A percentile compares a stretch with the other conserved stretches of the same genome.
Conservation (phyloP, 2,797 vertebrate species). For the Periparus ater region DNA sequence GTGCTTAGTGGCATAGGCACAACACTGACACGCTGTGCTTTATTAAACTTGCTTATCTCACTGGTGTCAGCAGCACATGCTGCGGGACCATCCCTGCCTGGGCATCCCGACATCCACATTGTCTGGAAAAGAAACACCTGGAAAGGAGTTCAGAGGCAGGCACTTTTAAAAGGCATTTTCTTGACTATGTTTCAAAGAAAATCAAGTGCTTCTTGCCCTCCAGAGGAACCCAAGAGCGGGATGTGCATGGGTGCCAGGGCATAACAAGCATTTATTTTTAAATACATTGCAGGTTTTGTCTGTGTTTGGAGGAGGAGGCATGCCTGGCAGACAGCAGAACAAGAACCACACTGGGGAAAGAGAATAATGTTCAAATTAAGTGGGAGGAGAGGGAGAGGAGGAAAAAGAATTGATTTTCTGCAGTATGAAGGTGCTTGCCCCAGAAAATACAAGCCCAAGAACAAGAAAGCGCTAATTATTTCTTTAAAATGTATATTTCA, state of each 20-base stretch:
- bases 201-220: background rate
- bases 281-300: background rate
- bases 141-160: background rate
- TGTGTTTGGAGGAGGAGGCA: background rate
- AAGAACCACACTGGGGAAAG: background rate
- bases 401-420: background rate
- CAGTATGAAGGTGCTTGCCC: background rate
- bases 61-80: background rate
- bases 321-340: background rate
- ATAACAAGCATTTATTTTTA: background rate
- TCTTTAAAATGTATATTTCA: background rate
- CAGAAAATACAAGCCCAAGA: background rate
- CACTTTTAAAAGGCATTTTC: background rate
- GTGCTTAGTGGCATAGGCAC: background rate
- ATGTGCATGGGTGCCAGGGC: background rate
- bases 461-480: background rate
- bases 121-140: background rate
- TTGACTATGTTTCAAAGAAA: background rate
- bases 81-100: background rate
- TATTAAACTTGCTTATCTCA: background rate
- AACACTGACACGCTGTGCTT: rapidly evolving
- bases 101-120: rapidly evolving
- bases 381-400: background rate
- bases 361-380: background rate
- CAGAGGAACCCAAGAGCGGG: background rate